Percentiles rank a stretch among this genome's conserved stretches.
Evolutionary conservation across 1,140 invertebrate species (phyloP).

Genomic region (Caenorhabditis latens): DNA sequence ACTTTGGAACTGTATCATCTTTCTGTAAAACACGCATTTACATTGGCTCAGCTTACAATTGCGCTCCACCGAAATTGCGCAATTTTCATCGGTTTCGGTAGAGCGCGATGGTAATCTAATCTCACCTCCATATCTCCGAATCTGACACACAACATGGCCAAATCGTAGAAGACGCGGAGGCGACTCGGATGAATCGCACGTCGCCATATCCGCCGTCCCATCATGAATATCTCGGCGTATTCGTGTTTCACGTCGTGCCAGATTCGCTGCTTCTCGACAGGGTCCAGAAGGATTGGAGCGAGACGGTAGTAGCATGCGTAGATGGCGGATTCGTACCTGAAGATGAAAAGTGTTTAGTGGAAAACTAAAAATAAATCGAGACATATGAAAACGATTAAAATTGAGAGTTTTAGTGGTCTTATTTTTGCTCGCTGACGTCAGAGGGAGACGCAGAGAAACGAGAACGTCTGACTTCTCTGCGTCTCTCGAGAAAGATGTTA

Average conservation of each 20-base stretch:
- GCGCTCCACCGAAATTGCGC: too few species aligned
- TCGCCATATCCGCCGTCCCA: conserved; percentile 63
- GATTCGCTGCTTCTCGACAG: conserved; percentile 46
- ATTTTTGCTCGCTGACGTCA: neutral
- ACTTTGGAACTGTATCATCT: conserved; percentile 42
- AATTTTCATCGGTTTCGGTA: too few species aligned
- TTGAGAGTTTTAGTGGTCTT: neutral
- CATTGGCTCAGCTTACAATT: too few species aligned
- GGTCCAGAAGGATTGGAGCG: conserved; percentile 52
- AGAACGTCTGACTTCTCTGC: neutral
- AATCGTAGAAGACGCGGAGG: conserved; percentile 62
- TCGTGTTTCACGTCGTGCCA: conserved; percentile 63
- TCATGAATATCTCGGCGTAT: conserved; percentile 65
- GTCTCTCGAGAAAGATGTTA: neutral
- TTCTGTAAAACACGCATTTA: conserved; percentile 43
- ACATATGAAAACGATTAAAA: conserved; percentile 2
- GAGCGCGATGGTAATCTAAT: neutral
- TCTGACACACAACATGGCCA: conserved; percentile 61
- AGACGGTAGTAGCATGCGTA: conserved; percentile 65
- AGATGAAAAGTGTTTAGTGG: too few species aligned
- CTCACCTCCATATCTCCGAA: conserved; percentile 54
- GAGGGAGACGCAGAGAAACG: neutral
- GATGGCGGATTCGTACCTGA: conserved; percentile 64
- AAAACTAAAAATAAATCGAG: conserved; percentile 8
- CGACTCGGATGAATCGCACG: conserved; percentile 61